Percentiles rank a stretch among this genome's conserved stretches.
phyloP scores from a whole-genome alignment of 2,797 vertebrate genomes.

The Brotula barbata region DNA sequence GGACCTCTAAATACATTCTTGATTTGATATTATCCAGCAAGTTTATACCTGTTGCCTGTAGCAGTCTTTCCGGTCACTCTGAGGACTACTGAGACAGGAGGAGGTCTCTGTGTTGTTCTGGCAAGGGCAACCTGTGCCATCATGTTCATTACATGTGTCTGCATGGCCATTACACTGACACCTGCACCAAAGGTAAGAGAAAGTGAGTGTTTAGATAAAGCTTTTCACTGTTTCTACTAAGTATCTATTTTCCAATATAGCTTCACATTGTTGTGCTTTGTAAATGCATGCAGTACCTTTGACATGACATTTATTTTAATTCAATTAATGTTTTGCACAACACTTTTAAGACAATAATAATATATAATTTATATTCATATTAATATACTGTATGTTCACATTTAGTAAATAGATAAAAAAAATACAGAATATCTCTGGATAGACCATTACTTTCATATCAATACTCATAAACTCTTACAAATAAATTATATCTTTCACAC shows the following conservation, averaged over 20 bases:
- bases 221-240: no score
- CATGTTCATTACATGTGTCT: constrained; percentile 89
- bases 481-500: no score
- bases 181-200: constrained; percentile 63
- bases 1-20: neutral
- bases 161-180: constrained; percentile 95
- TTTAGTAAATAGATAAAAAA: no score
- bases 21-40: neutral
- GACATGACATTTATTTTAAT: no score
- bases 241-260: no score
- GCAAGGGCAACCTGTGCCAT: constrained; percentile 91
- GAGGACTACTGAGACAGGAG: constrained; percentile 86
- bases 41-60: constrained; percentile 86
- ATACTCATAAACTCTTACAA: neutral
- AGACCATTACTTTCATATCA: neutral
- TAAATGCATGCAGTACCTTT: no score
- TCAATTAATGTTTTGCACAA: no score
- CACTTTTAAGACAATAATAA: no score
- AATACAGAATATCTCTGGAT: neutral
- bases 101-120: constrained; percentile 95
- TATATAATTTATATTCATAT: no score
- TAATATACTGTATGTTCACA: no score
- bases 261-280: no score
- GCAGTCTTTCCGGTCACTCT: constrained; percentile 88
- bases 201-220: no score